These are phyloP conservation scores for Platichthys stellatus DNA, from an alignment of 2,113 vertebrate species.

Conservation along the genomic window DNA sequence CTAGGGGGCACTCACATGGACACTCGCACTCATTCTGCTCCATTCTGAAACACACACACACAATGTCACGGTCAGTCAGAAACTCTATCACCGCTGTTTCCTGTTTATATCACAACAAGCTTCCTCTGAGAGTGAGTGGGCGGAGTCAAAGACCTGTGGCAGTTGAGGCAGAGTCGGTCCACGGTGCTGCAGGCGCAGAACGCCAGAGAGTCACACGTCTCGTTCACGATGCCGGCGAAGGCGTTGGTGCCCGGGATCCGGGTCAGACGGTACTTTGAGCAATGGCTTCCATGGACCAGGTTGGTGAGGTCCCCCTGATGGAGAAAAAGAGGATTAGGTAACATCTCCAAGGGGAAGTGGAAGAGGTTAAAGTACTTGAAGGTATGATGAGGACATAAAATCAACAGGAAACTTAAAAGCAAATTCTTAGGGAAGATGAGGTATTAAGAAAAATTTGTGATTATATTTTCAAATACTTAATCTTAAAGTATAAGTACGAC, in stretches of 20 bases:
- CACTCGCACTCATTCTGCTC: slow-evolving; percentile 99
- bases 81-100: not conserved
- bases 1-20: slow-evolving; percentile 98
- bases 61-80: not conserved
- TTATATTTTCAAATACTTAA: too few species aligned
- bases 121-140: not conserved
- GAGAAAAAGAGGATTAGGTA: not conserved
- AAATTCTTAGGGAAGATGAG: too few species aligned
- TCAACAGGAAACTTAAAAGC: too few species aligned
- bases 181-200: slow-evolving; percentile 99
- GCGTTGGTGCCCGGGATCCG: slow-evolving; percentile 96
- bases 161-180: slow-evolving; percentile 98
- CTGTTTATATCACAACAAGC: not conserved
- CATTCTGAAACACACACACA: slow-evolving; percentile 84
- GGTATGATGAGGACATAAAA: too few species aligned
- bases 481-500: too few species aligned
- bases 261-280: slow-evolving; percentile 94
- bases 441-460: too few species aligned
- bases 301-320: slow-evolving; percentile 95
- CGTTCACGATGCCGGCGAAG: slow-evolving; percentile 97
- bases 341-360: too few species aligned
- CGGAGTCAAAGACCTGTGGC: slow-evolving; percentile 87
- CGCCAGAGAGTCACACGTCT: slow-evolving; percentile 95
- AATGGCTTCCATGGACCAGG: slow-evolving; percentile 97
- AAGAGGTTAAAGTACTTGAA: not conserved